Evolutionary conservation across 2,113 vertebrate genomes (phyloP).

Genomic region (Tetrax tetrax): DNA sequence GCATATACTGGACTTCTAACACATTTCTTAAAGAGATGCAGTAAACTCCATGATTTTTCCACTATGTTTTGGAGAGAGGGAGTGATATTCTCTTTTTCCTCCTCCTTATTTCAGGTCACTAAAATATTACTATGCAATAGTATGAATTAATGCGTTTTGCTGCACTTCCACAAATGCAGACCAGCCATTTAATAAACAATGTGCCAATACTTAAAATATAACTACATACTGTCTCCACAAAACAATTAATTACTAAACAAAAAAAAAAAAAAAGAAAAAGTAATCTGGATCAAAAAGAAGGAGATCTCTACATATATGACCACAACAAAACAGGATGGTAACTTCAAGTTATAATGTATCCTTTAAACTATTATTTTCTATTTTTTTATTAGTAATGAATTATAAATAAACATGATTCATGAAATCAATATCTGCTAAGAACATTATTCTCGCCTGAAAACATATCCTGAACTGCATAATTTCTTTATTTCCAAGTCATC

Average conservation of each 20-base stretch:
- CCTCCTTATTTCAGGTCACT: background rate
- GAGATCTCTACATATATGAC: background rate
- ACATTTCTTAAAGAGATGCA: background rate
- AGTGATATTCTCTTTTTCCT: background rate
- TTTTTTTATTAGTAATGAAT: background rate
- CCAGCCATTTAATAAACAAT: conserved; percentile 31
- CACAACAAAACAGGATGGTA: background rate
- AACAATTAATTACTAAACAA: background rate
- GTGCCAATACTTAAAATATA: conserved; percentile 4
- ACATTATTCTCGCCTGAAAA: background rate
- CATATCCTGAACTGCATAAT: background rate
- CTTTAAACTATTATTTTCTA: background rate
- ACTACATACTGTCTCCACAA: conserved; percentile 12
- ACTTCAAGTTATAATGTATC: background rate
- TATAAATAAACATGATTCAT: background rate
- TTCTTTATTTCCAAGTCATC: background rate
- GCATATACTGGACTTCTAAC: background rate
- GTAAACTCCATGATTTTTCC: background rate
- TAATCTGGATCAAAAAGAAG: background rate
- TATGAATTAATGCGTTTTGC: conserved; percentile 9
- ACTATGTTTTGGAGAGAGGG: background rate
- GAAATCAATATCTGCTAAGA: background rate
- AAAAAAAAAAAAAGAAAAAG: background rate
- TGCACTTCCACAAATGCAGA: conserved; percentile 36
- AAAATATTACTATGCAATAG: background rate